phyloP scores from a whole-genome alignment of 1,140 invertebrate species.

The Dendrolimus punctatus region DNA sequence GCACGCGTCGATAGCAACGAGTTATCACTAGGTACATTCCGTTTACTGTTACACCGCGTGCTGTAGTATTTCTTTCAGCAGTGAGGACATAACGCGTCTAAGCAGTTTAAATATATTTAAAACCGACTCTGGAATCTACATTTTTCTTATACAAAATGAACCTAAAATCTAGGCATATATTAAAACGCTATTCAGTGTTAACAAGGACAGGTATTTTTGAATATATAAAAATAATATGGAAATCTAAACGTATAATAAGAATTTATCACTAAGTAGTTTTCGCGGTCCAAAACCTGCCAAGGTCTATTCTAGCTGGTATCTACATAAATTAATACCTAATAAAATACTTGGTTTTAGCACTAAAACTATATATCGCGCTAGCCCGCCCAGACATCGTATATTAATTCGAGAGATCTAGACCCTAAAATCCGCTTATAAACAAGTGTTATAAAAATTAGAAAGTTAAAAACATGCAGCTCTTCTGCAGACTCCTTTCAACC shows the following conservation, averaged over 20 bases:
- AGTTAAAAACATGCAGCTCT: conserved; percentile 58
- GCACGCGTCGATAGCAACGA: too few relatives aligned
- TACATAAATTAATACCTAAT: conserved; percentile 1
- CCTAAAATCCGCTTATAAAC: conserved; percentile 59
- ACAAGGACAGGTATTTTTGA: too few relatives aligned
- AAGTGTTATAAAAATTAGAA: conserved; percentile 64
- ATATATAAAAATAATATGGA: too few relatives aligned
- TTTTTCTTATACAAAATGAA: too few relatives aligned
- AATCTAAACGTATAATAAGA: not conserved
- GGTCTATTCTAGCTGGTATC: conserved; percentile 7
- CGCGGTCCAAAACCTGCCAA: conserved; percentile 7
- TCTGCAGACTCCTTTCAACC: conserved; percentile 62
- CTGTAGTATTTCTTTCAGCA: too few relatives aligned
- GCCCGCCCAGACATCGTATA: conserved; percentile 6
- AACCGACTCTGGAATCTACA: too few relatives aligned
- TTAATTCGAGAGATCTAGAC: conserved; percentile 31
- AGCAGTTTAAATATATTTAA: too few relatives aligned
- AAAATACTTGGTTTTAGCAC: conserved; percentile 3
- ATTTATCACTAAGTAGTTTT: conserved; percentile 1
- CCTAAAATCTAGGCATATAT: too few relatives aligned
- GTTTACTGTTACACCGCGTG: too few relatives aligned
- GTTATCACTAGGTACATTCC: too few relatives aligned
- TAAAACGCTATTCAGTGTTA: too few relatives aligned
- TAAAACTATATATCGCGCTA: not conserved
- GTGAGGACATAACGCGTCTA: too few relatives aligned